Base-by-base conservation (phyloP, 1,140 invertebrate species). In the Lerema accius region DNA sequence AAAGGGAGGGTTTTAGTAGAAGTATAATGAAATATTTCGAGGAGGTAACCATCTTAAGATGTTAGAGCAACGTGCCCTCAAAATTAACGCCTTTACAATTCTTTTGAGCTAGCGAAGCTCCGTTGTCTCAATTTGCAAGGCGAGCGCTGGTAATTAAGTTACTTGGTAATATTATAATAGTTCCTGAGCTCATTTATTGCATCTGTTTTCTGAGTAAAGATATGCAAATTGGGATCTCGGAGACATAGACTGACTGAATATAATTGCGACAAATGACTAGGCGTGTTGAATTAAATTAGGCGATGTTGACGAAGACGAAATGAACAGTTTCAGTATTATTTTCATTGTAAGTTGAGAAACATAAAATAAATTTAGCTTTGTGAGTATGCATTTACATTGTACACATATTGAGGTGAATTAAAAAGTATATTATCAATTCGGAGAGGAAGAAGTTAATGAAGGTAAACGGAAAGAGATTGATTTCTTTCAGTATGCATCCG, bases 81-180 rank as follows among this genome's bases (percentile, higher is more conserved):
- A 43, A 62, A 55, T 56, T 58, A 46, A 39, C 11, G 19, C 17
- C 19, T 42, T 3, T 39, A 37, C 43, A 59, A 48, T 59, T 59
- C 56, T 59, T 59, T 59, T 23, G 43, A 59, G 56, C 46, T 35
- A 42, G 37, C 56, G 55, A 48, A 26, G 56, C 56, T 59, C 17
- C 56, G 56, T 32, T 26, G 56, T 59, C 56, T 48, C 43, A 59
- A 59, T 59, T 48, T 59, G 56, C 56, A 26, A 59, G 56, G 43
- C 56, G 56, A 59, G 43, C 32, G 56, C 28, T 59, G 7, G 45
- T 59, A 59, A 59, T 59, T 59, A 59, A 59, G 56, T 59, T 59
- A 59, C 16, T 59, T 59, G 28, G 43, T 59, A 48, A 59, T 59
- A 59, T 46, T 48, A 59, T 59, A 59, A 59, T 59, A 59, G 56